phyloP scores from a whole-genome alignment of 2,113 vertebrate species.

The Ariopsis seemanni region DNA sequence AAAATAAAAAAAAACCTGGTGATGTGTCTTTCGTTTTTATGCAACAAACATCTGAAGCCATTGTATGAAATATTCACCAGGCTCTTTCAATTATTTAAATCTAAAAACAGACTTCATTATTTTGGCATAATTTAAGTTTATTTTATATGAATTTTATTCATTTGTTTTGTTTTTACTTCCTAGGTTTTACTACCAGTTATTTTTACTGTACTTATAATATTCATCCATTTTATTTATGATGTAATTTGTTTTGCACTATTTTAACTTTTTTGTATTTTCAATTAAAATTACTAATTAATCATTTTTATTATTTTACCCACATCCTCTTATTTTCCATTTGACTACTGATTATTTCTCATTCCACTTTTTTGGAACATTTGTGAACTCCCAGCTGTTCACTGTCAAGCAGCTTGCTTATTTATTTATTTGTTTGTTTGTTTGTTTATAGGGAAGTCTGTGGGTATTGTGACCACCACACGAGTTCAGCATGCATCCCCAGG shows the following conservation, averaged over 20 bases:
- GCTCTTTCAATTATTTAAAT: not conserved
- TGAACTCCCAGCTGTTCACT: not conserved
- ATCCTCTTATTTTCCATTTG: not conserved
- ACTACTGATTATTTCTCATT: not conserved
- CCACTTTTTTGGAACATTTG: not conserved
- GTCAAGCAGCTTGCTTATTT: not conserved
- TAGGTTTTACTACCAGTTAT: not conserved
- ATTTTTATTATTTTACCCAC: not conserved
- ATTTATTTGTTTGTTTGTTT: not conserved
- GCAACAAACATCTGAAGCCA: not conserved
- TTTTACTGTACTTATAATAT: not conserved
- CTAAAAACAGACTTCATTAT: not conserved
- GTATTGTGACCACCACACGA: slow-evolving; percentile 77
- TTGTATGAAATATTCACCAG: not conserved
- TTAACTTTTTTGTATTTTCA: not conserved
- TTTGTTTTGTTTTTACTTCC: not conserved
- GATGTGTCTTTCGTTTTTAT: not conserved
- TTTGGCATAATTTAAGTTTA: not conserved
- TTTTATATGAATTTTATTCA: not conserved
- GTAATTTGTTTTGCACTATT: not conserved
- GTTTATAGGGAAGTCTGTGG: slow-evolving; percentile 77
- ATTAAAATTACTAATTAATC: not conserved
- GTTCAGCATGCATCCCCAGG: slow-evolving; percentile 79
- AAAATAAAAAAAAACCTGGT: not conserved
- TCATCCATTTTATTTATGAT: not conserved